phyloP scores from a whole-genome alignment of 2,113 vertebrate genomes.

The Lepus timidus region DNA sequence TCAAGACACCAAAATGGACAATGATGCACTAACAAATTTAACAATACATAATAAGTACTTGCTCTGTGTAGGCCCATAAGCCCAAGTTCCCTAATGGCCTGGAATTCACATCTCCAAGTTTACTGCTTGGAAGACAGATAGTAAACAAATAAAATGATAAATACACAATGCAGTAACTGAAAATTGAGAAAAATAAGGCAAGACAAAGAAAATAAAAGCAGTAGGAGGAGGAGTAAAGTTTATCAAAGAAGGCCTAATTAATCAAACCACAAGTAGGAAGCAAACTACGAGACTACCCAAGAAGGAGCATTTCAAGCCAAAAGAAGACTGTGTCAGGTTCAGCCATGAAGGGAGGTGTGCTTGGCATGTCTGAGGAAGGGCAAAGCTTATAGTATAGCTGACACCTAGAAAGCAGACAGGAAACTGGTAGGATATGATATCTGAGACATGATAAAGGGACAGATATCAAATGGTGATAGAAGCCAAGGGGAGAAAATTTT shows the following conservation, averaged over 20 bases:
- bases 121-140: background rate
- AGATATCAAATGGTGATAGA: background rate
- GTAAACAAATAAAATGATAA: slow-evolving; percentile 16
- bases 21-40: background rate
- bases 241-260: background rate
- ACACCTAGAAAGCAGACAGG: background rate
- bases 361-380: background rate
- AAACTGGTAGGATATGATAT: background rate
- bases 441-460: background rate
- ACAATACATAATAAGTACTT: background rate
- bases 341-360: accelerated
- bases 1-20: background rate
- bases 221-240: accelerated
- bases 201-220: background rate
- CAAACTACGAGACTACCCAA: accelerated
- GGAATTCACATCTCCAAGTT: background rate
- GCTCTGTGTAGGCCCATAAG: background rate
- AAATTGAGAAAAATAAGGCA: background rate
- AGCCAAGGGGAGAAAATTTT: background rate
- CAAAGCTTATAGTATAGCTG: background rate
- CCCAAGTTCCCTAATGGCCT: background rate
- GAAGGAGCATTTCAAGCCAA: background rate
- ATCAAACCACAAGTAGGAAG: background rate
- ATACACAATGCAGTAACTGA: background rate
- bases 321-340: background rate